phyloP scores from a whole-genome alignment of 2,113 vertebrate species.

The Daubentonia madagascariensis region DNA sequence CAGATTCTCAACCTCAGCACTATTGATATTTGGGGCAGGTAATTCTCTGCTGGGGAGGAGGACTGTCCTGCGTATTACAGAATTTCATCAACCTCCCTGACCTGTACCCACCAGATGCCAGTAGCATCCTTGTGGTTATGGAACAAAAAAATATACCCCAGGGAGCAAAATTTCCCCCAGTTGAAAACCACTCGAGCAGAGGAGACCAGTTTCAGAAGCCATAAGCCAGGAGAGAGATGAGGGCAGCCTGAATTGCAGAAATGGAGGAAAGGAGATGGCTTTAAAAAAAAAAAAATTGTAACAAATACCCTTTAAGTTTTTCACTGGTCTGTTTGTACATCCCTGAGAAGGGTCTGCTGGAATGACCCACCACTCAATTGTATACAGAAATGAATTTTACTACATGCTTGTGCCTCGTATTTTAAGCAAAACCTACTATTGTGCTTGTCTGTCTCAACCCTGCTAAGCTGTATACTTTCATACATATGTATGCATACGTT shows the following conservation, averaged over 20 bases:
- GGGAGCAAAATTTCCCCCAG: not conserved
- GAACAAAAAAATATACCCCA: not conserved
- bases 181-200: not conserved
- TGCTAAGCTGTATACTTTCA: slow-evolving; percentile 78
- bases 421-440: slow-evolving; percentile 75
- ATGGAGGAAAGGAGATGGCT: too few species aligned
- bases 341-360: slow-evolving; percentile 19
- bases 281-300: not conserved
- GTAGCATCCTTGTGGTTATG: not conserved
- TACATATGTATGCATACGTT: slow-evolving; percentile 85
- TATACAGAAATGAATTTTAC: slow-evolving; percentile 69
- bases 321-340: rapidly evolving
- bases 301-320: not conserved
- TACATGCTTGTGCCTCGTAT: slow-evolving; percentile 71
- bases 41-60: not conserved
- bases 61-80: not conserved
- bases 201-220: not conserved
- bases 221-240: not conserved
- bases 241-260: rapidly evolving
- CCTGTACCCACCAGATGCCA: not conserved
- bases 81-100: not conserved
- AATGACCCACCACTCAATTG: slow-evolving; percentile 59
- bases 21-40: not conserved
- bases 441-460: slow-evolving; percentile 77
- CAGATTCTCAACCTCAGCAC: not conserved